phyloP scores from a whole-genome alignment of 2,797 vertebrate species.

The Xyrichtys novacula region DNA sequence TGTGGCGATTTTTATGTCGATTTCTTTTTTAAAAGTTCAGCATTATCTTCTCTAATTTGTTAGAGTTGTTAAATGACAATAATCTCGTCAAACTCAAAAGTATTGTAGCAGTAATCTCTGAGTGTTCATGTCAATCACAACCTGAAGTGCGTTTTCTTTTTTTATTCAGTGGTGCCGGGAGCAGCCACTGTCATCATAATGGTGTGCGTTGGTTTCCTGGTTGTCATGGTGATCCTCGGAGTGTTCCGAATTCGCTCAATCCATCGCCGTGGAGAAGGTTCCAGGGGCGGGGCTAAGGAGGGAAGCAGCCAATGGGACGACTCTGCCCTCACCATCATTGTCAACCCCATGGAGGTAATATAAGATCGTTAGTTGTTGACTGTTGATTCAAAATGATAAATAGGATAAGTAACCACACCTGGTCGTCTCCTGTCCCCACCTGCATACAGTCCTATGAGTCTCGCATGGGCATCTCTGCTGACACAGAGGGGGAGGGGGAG shows the following conservation, averaged over 20 bases:
- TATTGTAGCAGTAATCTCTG: too few species aligned
- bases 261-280: constrained; percentile 87
- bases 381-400: background rate
- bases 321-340: constrained; percentile 97
- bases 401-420: background rate
- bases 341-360: constrained; percentile 99
- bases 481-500: constrained; percentile 81
- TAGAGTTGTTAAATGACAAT: too few species aligned
- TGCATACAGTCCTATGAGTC: constrained; percentile 83
- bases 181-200: constrained; percentile 98
- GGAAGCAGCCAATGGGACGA: constrained; percentile 95
- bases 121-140: background rate
- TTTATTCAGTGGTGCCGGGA: constrained; percentile 91
- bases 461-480: constrained; percentile 83
- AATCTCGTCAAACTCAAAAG: too few species aligned
- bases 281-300: constrained; percentile 86
- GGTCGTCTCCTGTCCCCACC: background rate
- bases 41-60: too few species aligned
- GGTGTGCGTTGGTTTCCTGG: constrained; percentile 97
- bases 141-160: constrained; percentile 8
- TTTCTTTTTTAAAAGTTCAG: too few species aligned
- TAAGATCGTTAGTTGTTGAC: background rate
- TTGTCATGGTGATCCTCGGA: constrained; percentile 96
- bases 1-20: too few species aligned
- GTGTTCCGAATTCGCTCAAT: constrained; percentile 97